phyloP scores from a whole-genome alignment of 1,140 invertebrate genomes.

The Heliconius hermathena region DNA sequence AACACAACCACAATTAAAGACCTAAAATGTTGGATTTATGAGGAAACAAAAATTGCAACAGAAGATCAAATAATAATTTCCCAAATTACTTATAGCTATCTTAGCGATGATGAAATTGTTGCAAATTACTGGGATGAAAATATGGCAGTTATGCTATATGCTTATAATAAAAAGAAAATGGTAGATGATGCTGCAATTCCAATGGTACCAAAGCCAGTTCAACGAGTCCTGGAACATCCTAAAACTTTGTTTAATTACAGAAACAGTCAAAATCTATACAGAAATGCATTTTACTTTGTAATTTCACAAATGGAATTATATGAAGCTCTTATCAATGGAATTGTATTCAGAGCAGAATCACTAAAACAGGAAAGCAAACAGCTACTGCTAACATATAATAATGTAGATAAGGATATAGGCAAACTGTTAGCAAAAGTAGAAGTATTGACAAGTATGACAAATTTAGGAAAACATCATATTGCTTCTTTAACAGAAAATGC shows the following conservation, averaged over 20 bases:
- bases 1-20: constrained; percentile 76
- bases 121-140: constrained; percentile 72
- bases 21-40: constrained; percentile 80
- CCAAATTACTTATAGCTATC: constrained; percentile 50
- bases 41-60: constrained; percentile 78
- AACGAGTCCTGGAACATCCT: constrained; percentile 72
- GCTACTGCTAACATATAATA: constrained; percentile 67
- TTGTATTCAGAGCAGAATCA: constrained; percentile 68
- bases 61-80: constrained; percentile 78
- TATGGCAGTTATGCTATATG: constrained; percentile 62
- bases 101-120: constrained; percentile 61
- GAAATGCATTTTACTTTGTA: constrained; percentile 74
- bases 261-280: constrained; percentile 68
- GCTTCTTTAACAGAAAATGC: constrained; percentile 55
- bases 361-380: constrained; percentile 72
- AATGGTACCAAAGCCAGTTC: constrained; percentile 69
- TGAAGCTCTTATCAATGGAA: constrained; percentile 67
- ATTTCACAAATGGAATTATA: constrained; percentile 72
- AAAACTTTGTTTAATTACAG: constrained; percentile 74
- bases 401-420: constrained; percentile 71
- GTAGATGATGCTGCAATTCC: constrained; percentile 66
- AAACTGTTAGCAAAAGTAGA: constrained; percentile 69
- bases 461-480: constrained; percentile 63
- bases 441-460: constrained; percentile 60
- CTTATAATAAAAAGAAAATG: constrained; percentile 70